Evolutionary conservation across 2,888 invertebrate species (phyloP).

Genomic region (Anarsia innoxiella): DNA sequence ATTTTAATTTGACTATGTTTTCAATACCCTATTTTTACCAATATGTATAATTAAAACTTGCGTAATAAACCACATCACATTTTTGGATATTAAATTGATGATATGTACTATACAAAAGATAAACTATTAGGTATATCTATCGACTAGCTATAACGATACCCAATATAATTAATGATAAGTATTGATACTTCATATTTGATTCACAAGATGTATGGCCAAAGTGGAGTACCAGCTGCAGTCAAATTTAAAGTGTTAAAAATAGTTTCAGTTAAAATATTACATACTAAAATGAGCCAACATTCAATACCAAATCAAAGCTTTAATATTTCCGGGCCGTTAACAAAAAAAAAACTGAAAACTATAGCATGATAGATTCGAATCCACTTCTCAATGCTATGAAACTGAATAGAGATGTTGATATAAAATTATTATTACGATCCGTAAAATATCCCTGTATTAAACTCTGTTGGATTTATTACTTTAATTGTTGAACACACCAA

Average conservation of each 20-base stretch:
- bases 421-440: slow-evolving; percentile 48
- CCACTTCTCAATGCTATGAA: too few species aligned
- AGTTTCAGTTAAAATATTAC: slow-evolving; percentile 29
- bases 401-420: too few species aligned
- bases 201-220: slow-evolving; percentile 3
- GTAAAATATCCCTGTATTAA: slow-evolving; percentile 73
- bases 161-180: slow-evolving; percentile 30
- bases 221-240: slow-evolving; percentile 10
- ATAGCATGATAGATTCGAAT: not conserved
- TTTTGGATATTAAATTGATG: slow-evolving; percentile 39
- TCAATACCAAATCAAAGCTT: slow-evolving; percentile 73
- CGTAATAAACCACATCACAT: slow-evolving; percentile 19
- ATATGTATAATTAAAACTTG: slow-evolving; percentile 20
- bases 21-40: slow-evolving; percentile 19
- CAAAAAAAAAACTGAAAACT: not conserved
- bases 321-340: slow-evolving; percentile 24
- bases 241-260: slow-evolving; percentile 23
- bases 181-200: slow-evolving; percentile 29
- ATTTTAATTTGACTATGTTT: slow-evolving; percentile 20
- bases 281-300: slow-evolving; percentile 56
- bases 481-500: slow-evolving; percentile 52
- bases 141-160: slow-evolving; percentile 32
- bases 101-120: slow-evolving; percentile 55
- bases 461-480: slow-evolving; percentile 63
- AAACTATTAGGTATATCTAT: slow-evolving; percentile 42